Evolutionary conservation across 2,797 vertebrate genomes (phyloP).

Genomic region (Trichosurus vulpecula): DNA sequence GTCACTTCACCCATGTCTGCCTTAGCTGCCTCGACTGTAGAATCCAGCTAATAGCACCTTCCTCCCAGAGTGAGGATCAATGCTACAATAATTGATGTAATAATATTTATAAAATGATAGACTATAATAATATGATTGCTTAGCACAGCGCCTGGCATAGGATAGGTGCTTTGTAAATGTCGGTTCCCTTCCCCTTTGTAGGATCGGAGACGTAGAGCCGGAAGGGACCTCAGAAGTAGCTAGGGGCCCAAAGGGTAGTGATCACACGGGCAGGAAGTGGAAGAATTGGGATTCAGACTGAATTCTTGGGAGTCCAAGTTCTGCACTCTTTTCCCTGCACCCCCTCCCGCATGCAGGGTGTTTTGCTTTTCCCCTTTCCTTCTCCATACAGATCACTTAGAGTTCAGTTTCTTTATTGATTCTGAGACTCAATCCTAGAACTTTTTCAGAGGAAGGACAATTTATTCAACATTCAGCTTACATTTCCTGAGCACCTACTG

Average conservation of each 20-base stretch:
- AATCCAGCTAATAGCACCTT: not conserved
- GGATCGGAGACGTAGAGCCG: not conserved
- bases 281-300: not conserved
- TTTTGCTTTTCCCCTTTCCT: not conserved
- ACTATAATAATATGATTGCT: not conserved
- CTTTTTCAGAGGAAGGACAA: not conserved
- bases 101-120: not conserved
- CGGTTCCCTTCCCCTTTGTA: not conserved
- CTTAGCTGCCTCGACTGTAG: not conserved
- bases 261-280: not conserved
- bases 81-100: not conserved
- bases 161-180: not conserved
- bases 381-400: not conserved
- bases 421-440: not conserved
- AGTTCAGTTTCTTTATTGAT: not conserved
- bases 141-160: not conserved
- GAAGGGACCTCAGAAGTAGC: not conserved
- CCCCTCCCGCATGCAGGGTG: not conserved
- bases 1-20: not conserved
- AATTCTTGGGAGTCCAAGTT: not conserved
- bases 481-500: not conserved
- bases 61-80: not conserved
- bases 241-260: not conserved
- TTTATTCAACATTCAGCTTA: not conserved
- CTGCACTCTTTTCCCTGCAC: not conserved